Conservation (phyloP, 2,797 vertebrate genomes). For the Lerista edwardsae region DNA sequence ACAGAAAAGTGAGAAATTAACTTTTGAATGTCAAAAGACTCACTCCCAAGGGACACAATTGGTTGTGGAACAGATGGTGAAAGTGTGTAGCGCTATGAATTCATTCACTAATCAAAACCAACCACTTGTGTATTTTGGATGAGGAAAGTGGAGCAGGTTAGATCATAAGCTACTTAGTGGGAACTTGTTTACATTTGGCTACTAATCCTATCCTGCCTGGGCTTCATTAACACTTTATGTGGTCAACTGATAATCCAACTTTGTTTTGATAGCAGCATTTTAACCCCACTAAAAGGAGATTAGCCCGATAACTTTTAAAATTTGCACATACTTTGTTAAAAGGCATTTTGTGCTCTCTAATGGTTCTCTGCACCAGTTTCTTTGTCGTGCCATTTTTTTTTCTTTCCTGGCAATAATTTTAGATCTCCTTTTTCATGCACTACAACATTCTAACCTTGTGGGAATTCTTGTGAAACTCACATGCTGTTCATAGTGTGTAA, state of each 20-base stretch:
- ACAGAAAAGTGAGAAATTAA: background rate
- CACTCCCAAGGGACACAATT: background rate
- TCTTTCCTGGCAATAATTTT: no score
- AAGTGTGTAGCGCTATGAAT: background rate
- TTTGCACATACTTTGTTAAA: background rate
- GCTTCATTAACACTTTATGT: background rate
- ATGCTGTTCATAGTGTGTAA: no score
- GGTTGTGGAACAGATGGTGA: background rate
- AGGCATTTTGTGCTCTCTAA: background rate
- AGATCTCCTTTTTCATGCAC: no score
- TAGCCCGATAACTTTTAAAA: constrained; percentile 2
- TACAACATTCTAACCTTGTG: no score
- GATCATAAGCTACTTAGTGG: constrained; percentile 5
- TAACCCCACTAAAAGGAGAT: background rate
- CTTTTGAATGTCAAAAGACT: background rate
- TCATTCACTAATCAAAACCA: constrained; percentile 9
- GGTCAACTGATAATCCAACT: constrained; percentile 13
- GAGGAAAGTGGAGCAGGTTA: background rate
- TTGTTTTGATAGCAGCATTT: constrained; percentile 15
- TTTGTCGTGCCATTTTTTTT: no score
- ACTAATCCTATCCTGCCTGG: constrained; percentile 4
- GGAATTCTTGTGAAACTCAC: no score
- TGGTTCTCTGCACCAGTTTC: no score
- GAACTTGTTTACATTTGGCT: background rate
- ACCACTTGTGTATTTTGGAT: constrained; percentile 17